phyloP scores from a whole-genome alignment of 2,888 invertebrate species.

The Polietes domitor region DNA sequence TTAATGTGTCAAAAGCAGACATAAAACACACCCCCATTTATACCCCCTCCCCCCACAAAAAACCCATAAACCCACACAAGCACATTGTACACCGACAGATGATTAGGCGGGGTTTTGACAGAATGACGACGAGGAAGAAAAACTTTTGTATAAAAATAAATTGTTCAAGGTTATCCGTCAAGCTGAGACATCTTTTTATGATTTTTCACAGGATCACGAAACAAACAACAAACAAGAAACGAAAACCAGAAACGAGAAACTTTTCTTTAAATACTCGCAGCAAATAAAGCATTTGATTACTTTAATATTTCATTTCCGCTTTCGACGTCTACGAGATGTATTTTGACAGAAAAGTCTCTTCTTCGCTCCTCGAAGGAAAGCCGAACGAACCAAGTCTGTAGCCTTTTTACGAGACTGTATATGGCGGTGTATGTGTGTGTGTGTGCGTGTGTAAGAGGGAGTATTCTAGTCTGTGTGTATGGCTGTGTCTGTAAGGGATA shows the following conservation, averaged over 20 bases:
- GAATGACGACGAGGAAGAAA: not conserved
- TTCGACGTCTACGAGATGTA: constrained; percentile 46
- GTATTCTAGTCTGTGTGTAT: constrained; percentile 32
- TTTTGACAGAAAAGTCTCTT: constrained; percentile 53
- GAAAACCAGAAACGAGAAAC: too few relatives aligned
- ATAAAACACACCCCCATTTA: constrained; percentile 61
- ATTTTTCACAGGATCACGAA: constrained; percentile 12
- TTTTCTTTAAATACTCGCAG: constrained; percentile 14
- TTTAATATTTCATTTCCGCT: constrained; percentile 48
- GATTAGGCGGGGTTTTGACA: constrained; percentile 35
- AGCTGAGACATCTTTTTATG: constrained; percentile 37
- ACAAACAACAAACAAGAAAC: too few relatives aligned
- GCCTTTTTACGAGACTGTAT: constrained; percentile 28
- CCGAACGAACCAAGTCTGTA: constrained; percentile 9
- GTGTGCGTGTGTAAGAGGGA: constrained; percentile 9
- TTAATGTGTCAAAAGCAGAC: constrained; percentile 66
- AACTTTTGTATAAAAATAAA: constrained; percentile 70
- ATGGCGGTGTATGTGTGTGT: constrained; percentile 43
- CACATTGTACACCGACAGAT: too few relatives aligned
- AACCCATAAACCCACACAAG: too few relatives aligned
- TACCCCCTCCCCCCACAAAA: constrained; percentile 35
- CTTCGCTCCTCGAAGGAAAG: not conserved
- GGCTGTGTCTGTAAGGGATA: constrained; percentile 37
- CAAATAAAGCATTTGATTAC: constrained; percentile 37
- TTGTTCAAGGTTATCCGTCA: constrained; percentile 76